Percentiles rank a stretch among this genome's conserved stretches.
Conservation (phyloP, 1,140 invertebrate species). For the Araneus ventricosus region DNA sequence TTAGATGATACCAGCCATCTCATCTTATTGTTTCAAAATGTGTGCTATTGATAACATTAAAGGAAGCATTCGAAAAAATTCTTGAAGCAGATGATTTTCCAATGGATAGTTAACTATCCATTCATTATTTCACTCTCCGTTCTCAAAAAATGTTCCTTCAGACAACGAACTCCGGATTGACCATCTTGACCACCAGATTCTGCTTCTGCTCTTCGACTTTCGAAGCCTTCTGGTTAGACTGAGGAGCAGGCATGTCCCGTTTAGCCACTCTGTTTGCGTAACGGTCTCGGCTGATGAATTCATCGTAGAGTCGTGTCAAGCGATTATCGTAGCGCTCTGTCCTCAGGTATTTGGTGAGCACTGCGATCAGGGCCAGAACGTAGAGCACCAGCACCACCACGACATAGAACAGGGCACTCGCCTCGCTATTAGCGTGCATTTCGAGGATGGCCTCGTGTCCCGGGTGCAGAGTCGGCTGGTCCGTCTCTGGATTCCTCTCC, state of each 20-base stretch:
- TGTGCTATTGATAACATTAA: too few species aligned
- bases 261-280: conserved; percentile 56
- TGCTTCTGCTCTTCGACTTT: conserved; percentile 34
- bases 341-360: conserved; percentile 72
- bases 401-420: conserved; percentile 75
- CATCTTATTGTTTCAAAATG: too few species aligned
- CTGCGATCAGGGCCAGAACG: conserved; percentile 68
- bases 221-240: neutral
- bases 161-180: conserved; percentile 48
- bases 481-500: neutral
- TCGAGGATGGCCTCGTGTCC: conserved; percentile 74
- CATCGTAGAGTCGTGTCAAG: conserved; percentile 70
- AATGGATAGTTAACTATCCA: too few species aligned
- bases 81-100: neutral
- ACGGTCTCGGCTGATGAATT: conserved; percentile 71
- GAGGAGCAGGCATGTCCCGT: neutral
- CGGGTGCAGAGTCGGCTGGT: conserved; percentile 26
- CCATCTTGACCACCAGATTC: conserved; percentile 9
- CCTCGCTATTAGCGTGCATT: conserved; percentile 76
- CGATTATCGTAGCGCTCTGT: conserved; percentile 74
- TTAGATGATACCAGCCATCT: too few species aligned
- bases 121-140: too few species aligned
- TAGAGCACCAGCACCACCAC: conserved; percentile 76
- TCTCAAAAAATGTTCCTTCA: neutral
- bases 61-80: too few species aligned